These are phyloP conservation scores for Myripristis murdjan DNA, from an alignment of 2,797 vertebrate genomes.

Conservation along the genomic window DNA sequence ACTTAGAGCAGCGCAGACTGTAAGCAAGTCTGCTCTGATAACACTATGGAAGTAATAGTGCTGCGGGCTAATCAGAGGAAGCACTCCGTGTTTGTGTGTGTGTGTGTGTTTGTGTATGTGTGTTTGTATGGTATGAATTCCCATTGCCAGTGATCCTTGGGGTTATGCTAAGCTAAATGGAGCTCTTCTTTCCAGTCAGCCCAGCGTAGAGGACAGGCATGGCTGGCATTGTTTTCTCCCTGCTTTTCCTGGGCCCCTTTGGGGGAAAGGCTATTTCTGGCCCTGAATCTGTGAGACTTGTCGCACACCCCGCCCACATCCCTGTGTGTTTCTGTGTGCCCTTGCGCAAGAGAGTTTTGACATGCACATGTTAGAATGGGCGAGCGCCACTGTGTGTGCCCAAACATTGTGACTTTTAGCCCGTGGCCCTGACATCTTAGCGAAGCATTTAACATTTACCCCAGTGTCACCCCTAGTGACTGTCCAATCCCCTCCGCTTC, in stretches of 20 bases:
- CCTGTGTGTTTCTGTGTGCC: neutral
- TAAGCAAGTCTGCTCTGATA: neutral
- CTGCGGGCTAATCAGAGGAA: conserved; percentile 11
- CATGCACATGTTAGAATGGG: neutral
- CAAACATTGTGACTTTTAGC: neutral
- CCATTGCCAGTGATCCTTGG: neutral
- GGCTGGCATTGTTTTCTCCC: conserved; percentile 32
- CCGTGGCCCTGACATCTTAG: neutral
- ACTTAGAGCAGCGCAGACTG: neutral
- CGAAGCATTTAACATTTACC: neutral
- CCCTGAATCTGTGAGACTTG: conserved; percentile 29
- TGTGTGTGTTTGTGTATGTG: too few relatives aligned
- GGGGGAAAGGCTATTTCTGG: conserved; percentile 41
- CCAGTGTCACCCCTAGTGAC: neutral
- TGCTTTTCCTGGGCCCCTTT: conserved; percentile 14
- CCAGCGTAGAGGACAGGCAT: conserved; percentile 22
- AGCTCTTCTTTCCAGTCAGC: conserved; percentile 9
- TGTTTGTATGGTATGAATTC: neutral
- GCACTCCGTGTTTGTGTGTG: neutral
- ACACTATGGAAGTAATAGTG: conserved; percentile 14
- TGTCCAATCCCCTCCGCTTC: conserved; percentile 2
- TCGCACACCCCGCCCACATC: neutral
- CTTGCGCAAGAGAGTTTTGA: neutral
- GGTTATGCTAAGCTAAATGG: conserved; percentile 14
- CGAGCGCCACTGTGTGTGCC: neutral